Base-by-base conservation (phyloP, 2,888 invertebrate genomes). In the Lymantria dispar region DNA sequence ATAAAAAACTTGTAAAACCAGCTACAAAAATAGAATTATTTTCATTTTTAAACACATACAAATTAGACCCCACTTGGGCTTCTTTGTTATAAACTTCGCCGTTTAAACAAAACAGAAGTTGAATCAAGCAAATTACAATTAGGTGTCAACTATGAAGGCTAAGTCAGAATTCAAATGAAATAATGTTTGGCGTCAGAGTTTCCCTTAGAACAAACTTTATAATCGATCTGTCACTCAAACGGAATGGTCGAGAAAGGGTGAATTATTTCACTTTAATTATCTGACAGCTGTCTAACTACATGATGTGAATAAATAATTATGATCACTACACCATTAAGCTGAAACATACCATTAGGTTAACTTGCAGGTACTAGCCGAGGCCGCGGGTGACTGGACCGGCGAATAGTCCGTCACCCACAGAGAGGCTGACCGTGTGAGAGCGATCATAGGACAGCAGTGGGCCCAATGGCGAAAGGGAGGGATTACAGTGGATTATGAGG, bases 171-270 rank as follows among this genome's bases (percentile, higher is more conserved):
- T 33, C 33, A 10, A 33, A 33, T 33, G 10, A 33, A 33, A 40
- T 31, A 44, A 44, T 22, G 33, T 10, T 33, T 10, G 33, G 33
- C 10, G 33, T 10, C 33, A 33, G 8, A 33, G 33, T 10, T 8
- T 33, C 5, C 33, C 33, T 33, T 7, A 63, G 56, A 47, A 52
- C 43, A 57, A 64, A 64, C 68, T 79, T 80, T 70, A 22, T 22
- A 78, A 79, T 79, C 74, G 71, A 74, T 69, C 74, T 76, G 78
- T 73, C 79, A 73, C 60, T 76, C 74, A 68, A 68, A 56, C 56
- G 47, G 54, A 57, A 45, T 44, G 48, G 54, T 56, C 47, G 31
- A 58, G 53, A 61, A 64, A 54, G 55, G 52, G 52, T 47, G 48
- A 59, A 55, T 59, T 60, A 62, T 62, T 63, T 60, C 50, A 56